A percentile compares a stretch with the other conserved stretches of the same genome.
Conservation (phyloP, 2,888 invertebrate species). For the Aporophyla nigra region DNA sequence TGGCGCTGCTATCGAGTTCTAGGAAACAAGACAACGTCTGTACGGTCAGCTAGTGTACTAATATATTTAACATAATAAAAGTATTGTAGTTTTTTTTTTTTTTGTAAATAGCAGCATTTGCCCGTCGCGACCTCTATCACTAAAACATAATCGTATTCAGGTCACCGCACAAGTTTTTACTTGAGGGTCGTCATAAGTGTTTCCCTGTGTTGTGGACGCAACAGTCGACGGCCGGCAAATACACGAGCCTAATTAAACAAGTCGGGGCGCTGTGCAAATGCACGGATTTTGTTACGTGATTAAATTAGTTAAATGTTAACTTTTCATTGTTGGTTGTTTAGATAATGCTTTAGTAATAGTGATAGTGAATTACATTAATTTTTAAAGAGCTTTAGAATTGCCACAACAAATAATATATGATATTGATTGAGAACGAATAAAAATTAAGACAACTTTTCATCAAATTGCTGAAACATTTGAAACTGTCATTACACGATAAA, state of each 20-base stretch:
- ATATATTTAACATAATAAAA: no score
- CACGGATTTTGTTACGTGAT: constrained; percentile 57
- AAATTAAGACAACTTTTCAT: neutral
- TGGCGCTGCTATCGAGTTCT: no score
- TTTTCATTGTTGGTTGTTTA: constrained; percentile 21
- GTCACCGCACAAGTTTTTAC: constrained; percentile 41
- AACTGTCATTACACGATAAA: neutral
- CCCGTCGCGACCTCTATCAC: neutral
- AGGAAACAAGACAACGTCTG: no score
- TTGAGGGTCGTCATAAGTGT: constrained; percentile 31
- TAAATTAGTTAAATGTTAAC: constrained; percentile 50
- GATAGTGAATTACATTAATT: neutral
- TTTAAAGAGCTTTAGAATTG: neutral
- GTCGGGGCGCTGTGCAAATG: constrained; percentile 48
- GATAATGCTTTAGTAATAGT: constrained; percentile 10
- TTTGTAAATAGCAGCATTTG: neutral
- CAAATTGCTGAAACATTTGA: neutral
- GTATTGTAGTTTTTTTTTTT: no score
- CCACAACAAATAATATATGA: no score
- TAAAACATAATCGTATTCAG: constrained; percentile 29
- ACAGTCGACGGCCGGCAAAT: constrained; percentile 44
- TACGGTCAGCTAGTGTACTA: no score
- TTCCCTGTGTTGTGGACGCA: constrained; percentile 44
- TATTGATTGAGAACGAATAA: neutral
- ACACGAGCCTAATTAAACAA: constrained; percentile 62